Percentiles rank a stretch among this genome's conserved stretches.
phyloP scores from a whole-genome alignment of 2,113 vertebrate species.

The Stigmatopora nigra region DNA sequence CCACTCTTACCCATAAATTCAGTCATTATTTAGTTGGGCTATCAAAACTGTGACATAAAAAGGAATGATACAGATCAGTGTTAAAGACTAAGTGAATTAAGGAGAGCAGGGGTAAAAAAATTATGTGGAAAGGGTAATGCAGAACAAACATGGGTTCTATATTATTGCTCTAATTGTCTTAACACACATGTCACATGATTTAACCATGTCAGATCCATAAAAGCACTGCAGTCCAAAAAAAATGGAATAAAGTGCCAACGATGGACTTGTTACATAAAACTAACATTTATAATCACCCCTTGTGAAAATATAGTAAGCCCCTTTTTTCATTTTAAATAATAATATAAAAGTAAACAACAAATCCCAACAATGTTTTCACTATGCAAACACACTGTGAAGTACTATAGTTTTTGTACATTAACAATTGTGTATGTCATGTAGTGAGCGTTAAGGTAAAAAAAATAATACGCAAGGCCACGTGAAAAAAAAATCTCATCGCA shows the following conservation, averaged over 20 bases:
- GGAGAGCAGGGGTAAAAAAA: constrained; percentile 31
- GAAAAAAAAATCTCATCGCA: constrained; percentile 37
- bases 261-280: constrained; percentile 1
- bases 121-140: constrained; percentile 41
- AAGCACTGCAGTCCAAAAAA: background rate
- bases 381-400: constrained; percentile 30
- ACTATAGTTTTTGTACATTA: no score
- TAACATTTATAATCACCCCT: constrained; percentile 3
- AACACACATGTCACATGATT: constrained; percentile 10
- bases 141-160: constrained; percentile 9
- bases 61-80: constrained; percentile 55
- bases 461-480: constrained; percentile 60
- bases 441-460: constrained; percentile 47
- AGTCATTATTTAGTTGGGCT: constrained; percentile 25
- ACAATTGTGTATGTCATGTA: constrained; percentile 36
- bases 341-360: constrained; percentile 36
- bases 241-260: constrained; percentile 9
- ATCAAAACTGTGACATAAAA: constrained; percentile 35
- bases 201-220: background rate
- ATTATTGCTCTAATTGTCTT: background rate
- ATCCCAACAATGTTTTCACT: constrained; percentile 28
- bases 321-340: constrained; percentile 28
- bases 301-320: constrained; percentile 12
- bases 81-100: constrained; percentile 35
- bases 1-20: constrained; percentile 7